A percentile compares a stretch with the other conserved stretches of the same genome.
Evolutionary conservation across 1,140 invertebrate genomes (phyloP).

Genomic region (Adoxophyes honmai): DNA sequence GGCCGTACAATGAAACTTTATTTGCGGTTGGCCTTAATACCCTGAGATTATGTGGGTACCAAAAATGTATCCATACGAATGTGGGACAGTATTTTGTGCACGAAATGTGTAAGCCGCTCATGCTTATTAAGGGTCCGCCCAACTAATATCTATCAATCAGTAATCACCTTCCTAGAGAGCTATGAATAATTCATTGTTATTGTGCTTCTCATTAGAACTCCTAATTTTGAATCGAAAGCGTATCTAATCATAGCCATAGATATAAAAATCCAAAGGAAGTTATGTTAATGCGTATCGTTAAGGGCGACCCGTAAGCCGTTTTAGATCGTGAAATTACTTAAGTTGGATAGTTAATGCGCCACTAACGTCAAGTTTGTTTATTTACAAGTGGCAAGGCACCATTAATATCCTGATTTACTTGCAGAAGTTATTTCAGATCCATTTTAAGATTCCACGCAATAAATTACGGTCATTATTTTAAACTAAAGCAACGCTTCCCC

Average conservation of each 20-base stretch:
- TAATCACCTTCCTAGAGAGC: slow-evolving; percentile 17
- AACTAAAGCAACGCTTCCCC: slow-evolving; percentile 5
- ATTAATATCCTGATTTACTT: slow-evolving; percentile 5
- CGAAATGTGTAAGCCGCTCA: slow-evolving; percentile 13
- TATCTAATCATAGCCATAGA: slow-evolving; percentile 22
- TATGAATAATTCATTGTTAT: slow-evolving; percentile 35
- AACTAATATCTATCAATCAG: slow-evolving; percentile 23
- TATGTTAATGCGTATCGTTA: not conserved
- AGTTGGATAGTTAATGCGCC: not conserved
- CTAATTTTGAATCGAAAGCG: slow-evolving; percentile 33
- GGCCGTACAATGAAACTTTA: slow-evolving; percentile 18
- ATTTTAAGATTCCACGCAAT: slow-evolving; percentile 3
- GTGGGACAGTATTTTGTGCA: slow-evolving; percentile 12
- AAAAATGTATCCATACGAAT: slow-evolving; percentile 8
- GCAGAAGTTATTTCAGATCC: not conserved
- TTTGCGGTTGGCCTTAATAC: slow-evolving; percentile 20
- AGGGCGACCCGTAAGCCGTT: not conserved
- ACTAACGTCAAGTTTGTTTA: slow-evolving; percentile 3
- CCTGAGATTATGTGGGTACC: slow-evolving; percentile 5
- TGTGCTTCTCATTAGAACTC: slow-evolving; percentile 27
- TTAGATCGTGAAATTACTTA: not conserved
- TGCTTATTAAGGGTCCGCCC: slow-evolving; percentile 17
- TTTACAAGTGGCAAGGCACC: not conserved
- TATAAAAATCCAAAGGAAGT: slow-evolving; percentile 10
- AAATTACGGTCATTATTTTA: slow-evolving; percentile 4